A percentile compares a stretch with the other conserved stretches of the same genome.
phyloP scores from a whole-genome alignment of 2,113 vertebrate species.

The Crotalus helleri region DNA sequence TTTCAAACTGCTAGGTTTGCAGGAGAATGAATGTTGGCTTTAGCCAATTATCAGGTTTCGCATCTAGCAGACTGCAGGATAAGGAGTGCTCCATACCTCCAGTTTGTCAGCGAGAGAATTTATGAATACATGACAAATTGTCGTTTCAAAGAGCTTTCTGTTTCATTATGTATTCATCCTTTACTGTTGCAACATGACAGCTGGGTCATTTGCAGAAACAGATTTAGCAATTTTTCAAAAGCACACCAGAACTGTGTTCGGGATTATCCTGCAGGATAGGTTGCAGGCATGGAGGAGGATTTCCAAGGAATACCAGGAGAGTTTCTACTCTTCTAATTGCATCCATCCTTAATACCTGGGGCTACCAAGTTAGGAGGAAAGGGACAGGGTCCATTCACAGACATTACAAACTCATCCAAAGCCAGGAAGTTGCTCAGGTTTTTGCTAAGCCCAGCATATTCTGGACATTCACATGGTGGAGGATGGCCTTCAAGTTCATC shows the following conservation, averaged over 20 bases:
- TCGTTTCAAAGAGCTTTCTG: not conserved
- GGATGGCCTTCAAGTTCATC: not conserved
- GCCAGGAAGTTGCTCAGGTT: not conserved
- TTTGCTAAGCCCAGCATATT: not conserved
- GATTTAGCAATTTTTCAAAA: not conserved
- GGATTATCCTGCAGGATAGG: not conserved
- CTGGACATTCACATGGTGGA: not conserved
- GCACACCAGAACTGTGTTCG: not conserved
- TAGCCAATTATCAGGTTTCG: not conserved
- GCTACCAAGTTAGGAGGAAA: not conserved
- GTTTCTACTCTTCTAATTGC: not conserved
- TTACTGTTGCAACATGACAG: not conserved
- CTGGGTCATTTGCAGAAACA: too few species aligned
- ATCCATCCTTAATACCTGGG: not conserved
- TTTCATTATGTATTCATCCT: not conserved
- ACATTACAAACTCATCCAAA: not conserved
- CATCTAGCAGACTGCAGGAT: not conserved
- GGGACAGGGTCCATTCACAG: not conserved
- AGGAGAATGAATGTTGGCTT: not conserved
- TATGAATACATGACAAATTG: not conserved
- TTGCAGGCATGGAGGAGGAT: not conserved
- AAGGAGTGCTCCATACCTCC: not conserved
- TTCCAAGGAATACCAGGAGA: not conserved
- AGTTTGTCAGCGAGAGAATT: not conserved
- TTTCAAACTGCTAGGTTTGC: too few species aligned